Base-by-base conservation (phyloP, 2,113 vertebrate species). In the Tachycineta bicolor region DNA sequence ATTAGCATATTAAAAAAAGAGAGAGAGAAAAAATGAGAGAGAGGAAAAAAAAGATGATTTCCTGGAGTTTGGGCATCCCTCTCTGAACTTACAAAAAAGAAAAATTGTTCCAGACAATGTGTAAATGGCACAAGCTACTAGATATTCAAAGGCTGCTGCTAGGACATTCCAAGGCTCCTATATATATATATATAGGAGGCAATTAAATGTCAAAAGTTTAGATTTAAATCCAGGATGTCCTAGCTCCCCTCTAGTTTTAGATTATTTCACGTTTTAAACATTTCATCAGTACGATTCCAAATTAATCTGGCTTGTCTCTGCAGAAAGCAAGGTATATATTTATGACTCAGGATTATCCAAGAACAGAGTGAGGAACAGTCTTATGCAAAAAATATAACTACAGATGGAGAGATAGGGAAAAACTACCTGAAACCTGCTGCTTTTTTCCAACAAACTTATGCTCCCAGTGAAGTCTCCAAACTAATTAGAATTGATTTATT, bases 401-500 rank as follows among this genome's bases (percentile, higher is more conserved):
- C 39, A 94, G 94, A 94, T 70, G 31, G 69, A 93, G 55, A 78
- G 92, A 96, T 89, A 95, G 15, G 94, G 92, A 71, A 91, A 97
- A 97, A 56, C 90, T 90, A 96, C 91, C 95, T 95, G 92, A 94
- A 95, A 98, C 97, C 74, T 96, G 91, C 93, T 96, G 90, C 82
- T 94, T 97, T 97, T 83, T 89, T 95, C 95, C 97, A 89, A 90
- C 90, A 98, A 98, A 98, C 97, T 98, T 98, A 98, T 58, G 97
- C 97, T 97, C 95, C 95, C 94, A 97, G 97, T 97, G 97, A 96
- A 96, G 96, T 97, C 98, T 98, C 97, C 97, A 97, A 99, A 98
- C 98, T 99, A 99, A 99, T 99, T 99, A 99, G 98, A 99, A 99
- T 99, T 99, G 99, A 99, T 99, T 99, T 99, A 99, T 98, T 99